These are phyloP conservation scores for Periplaneta americana DNA, from an alignment of 1,140 invertebrate genomes.

Conservation along the genomic window DNA sequence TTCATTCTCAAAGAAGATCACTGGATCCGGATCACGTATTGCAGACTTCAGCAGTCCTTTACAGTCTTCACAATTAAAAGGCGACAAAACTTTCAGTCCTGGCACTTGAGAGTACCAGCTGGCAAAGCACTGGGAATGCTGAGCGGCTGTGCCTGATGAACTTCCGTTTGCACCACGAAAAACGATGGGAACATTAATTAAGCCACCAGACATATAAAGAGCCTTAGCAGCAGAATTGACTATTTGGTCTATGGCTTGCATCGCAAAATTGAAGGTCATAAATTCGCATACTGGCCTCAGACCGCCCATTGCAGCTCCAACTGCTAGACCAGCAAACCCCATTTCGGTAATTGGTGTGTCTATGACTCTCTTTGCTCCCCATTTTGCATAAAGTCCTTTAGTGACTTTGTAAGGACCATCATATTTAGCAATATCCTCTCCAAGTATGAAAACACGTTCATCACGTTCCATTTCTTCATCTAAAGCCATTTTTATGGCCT, in stretches of 20 bases:
- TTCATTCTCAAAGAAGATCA: slow-evolving; percentile 96
- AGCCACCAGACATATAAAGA: slow-evolving; percentile 97
- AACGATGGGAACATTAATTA: slow-evolving; percentile 90
- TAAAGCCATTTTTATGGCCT: slow-evolving; percentile 93
- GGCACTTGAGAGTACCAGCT: slow-evolving; percentile 98
- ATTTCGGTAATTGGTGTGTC: slow-evolving; percentile 72
- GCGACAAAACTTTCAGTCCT: slow-evolving; percentile 72
- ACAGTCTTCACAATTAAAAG: slow-evolving; percentile 90
- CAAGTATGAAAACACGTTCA: slow-evolving; percentile 84
- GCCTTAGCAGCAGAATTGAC: slow-evolving; percentile 99
- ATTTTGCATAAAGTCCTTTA: slow-evolving; percentile 61
- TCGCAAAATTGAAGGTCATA: slow-evolving; percentile 99
- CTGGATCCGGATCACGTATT: slow-evolving; percentile 93
- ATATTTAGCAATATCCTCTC: slow-evolving; percentile 67
- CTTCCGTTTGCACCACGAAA: slow-evolving; percentile 98
- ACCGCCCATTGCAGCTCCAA: slow-evolving; percentile 94
- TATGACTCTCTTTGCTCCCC: slow-evolving; percentile 61
- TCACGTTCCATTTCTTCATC: slow-evolving; percentile 97
- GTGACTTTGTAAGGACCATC: slow-evolving; percentile 69
- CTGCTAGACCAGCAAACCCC: slow-evolving; percentile 94
- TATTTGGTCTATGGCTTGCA: slow-evolving; percentile 99
- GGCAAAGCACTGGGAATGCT: slow-evolving; percentile 98
- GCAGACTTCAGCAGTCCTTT: slow-evolving; percentile 92
- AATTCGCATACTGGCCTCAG: slow-evolving; percentile 97
- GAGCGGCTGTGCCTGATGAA: slow-evolving; percentile 93